Evolutionary conservation across 2,113 vertebrate genomes (phyloP).

Genomic region (Protobothrops mucrosquamatus): DNA sequence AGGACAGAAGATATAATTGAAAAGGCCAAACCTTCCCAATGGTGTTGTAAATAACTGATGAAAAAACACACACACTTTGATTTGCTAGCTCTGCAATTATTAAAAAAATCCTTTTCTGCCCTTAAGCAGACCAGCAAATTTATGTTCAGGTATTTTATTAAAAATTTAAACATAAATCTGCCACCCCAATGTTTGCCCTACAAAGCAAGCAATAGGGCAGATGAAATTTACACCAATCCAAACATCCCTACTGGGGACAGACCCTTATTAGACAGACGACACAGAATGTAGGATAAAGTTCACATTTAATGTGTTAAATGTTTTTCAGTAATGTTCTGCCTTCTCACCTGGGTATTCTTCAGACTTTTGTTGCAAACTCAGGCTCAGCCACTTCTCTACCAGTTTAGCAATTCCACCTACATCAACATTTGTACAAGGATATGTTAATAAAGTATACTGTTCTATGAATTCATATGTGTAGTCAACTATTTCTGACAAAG

Average conservation of each 20-base stretch:
- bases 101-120: neutral
- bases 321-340: neutral
- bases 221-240: neutral
- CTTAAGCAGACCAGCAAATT: neutral
- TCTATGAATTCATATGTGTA: neutral
- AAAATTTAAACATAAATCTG: neutral
- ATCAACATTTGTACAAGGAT: neutral
- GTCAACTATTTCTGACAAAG: neutral
- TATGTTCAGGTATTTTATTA: neutral
- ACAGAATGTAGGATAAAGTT: neutral
- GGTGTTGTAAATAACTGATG: neutral
- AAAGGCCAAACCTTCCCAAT: neutral
- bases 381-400: accelerated
- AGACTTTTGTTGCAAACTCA: neutral
- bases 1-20: neutral
- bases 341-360: neutral
- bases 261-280: neutral
- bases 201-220: neutral
- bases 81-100: neutral
- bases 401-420: neutral
- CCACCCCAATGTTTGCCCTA: neutral
- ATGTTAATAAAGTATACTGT: slow-evolving; percentile 16
- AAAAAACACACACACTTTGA: neutral
- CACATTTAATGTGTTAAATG: neutral
- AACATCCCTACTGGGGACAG: neutral